Conservation (phyloP, 1,140 invertebrate genomes). For the Berghia stephanieae region DNA sequence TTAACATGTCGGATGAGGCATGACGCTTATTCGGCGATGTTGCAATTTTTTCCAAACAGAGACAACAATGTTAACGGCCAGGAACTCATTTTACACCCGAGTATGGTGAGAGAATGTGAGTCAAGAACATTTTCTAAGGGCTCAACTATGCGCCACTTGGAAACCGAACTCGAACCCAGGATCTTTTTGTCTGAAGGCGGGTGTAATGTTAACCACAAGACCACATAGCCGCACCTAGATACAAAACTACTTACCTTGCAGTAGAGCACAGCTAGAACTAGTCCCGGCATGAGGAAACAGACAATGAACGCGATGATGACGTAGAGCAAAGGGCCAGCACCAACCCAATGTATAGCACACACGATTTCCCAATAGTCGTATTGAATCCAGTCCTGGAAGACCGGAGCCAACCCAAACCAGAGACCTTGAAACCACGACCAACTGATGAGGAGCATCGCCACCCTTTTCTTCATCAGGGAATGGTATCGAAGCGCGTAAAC, state of each 20-base stretch:
- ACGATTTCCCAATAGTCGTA: slow-evolving; percentile 66
- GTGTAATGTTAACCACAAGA: too few species aligned
- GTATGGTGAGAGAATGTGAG: too few species aligned
- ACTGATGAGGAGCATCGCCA: slow-evolving; percentile 41
- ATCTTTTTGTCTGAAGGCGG: too few species aligned
- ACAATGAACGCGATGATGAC: slow-evolving; percentile 62
- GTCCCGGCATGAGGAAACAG: slow-evolving; percentile 60
- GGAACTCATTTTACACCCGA: too few species aligned
- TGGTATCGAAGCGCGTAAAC: slow-evolving; percentile 54
- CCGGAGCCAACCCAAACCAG: slow-evolving; percentile 51
- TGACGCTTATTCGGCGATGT: too few species aligned
- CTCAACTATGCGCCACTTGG: too few species aligned
- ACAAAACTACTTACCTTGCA: slow-evolving; percentile 41
- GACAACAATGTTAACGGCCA: too few species aligned
- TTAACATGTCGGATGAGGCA: too few species aligned
- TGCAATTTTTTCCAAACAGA: too few species aligned
- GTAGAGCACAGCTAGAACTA: slow-evolving; percentile 55
- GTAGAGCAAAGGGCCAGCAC: slow-evolving; percentile 48
- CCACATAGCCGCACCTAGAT: too few species aligned
- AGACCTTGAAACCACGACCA: slow-evolving; percentile 60
- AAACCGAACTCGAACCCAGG: too few species aligned
- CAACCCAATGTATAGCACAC: slow-evolving; percentile 62
- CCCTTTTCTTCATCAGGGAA: slow-evolving; percentile 11
- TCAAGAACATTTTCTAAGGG: too few species aligned
- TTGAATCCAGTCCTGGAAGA: slow-evolving; percentile 55